Evolutionary conservation across 2,888 invertebrate species (phyloP).

Genomic region (Xylota sylvarum): DNA sequence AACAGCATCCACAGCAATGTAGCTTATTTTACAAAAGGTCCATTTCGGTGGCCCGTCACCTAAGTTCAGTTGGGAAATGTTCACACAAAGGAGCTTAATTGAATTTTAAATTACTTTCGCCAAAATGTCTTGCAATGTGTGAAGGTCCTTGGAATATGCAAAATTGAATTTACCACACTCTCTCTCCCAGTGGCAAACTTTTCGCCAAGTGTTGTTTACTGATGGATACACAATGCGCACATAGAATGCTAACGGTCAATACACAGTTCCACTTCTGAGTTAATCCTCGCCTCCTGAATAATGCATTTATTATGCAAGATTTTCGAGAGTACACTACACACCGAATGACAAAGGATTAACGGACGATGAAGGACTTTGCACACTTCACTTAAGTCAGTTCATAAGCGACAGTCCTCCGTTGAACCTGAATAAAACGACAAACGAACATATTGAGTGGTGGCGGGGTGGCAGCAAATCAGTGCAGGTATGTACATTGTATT

Average conservation of each 20-base stretch:
- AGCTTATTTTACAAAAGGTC: slow-evolving; percentile 51
- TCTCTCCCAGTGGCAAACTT: slow-evolving; percentile 24
- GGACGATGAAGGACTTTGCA: slow-evolving; percentile 56
- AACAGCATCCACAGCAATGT: slow-evolving; percentile 36
- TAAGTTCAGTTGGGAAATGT: slow-evolving; percentile 45
- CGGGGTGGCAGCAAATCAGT: background rate
- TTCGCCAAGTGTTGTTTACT: slow-evolving; percentile 68
- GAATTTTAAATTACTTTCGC: slow-evolving; percentile 77
- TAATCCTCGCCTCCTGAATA: slow-evolving; percentile 71
- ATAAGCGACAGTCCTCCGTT: slow-evolving; percentile 10
- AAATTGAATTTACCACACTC: slow-evolving; percentile 65
- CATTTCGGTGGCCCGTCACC: slow-evolving; percentile 45
- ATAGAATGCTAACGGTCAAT: slow-evolving; percentile 70
- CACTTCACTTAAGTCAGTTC: slow-evolving; percentile 56
- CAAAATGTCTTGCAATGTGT: slow-evolving; percentile 75
- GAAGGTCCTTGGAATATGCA: slow-evolving; percentile 77
- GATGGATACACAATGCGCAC: slow-evolving; percentile 29
- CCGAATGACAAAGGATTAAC: slow-evolving; percentile 65
- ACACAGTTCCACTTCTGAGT: slow-evolving; percentile 41
- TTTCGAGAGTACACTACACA: slow-evolving; percentile 33
- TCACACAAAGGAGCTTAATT: slow-evolving; percentile 76
- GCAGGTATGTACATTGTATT: slow-evolving; percentile 50
- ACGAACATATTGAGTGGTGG: background rate
- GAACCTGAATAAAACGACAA: background rate
- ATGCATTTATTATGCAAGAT: slow-evolving; percentile 77